Evolutionary conservation across 1,140 invertebrate genomes (phyloP).

Genomic region (Riptortus pedestris): DNA sequence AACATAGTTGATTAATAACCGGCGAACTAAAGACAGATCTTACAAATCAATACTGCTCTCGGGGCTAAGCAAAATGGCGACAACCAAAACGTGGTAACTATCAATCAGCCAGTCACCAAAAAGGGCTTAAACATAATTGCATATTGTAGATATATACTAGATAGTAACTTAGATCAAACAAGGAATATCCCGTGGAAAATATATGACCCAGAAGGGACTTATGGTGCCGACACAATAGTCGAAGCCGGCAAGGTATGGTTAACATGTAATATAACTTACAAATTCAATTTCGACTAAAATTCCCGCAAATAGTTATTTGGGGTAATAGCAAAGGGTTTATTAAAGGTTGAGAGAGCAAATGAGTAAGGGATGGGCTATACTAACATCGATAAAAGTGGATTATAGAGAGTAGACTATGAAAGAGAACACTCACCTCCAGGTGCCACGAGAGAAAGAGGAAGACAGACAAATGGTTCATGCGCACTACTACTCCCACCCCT

Average conservation of each 20-base stretch:
- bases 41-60: conserved; percentile 3
- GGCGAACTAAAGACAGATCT: neutral
- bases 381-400: conserved; percentile 35
- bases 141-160: too few species aligned
- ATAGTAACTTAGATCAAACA: too few species aligned
- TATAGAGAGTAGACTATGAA: conserved; percentile 30
- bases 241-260: neutral
- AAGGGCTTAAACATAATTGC: too few species aligned
- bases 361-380: neutral
- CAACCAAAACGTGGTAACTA: conserved; percentile 13
- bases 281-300: neutral
- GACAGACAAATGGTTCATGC: conserved; percentile 39
- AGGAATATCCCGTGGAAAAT: too few species aligned
- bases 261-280: neutral
- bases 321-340: neutral
- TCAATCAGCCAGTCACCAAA: too few species aligned
- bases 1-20: too few species aligned
- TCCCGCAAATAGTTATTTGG: neutral
- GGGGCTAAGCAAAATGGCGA: conserved; percentile 11
- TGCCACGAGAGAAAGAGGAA: conserved; percentile 47
- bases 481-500: conserved; percentile 31
- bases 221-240: too few species aligned
- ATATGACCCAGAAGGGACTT: too few species aligned
- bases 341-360: neutral
- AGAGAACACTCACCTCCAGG: conserved; percentile 45